Conservation (phyloP, 2,888 invertebrate genomes). For the Acanthosoma haemorrhoidale region DNA sequence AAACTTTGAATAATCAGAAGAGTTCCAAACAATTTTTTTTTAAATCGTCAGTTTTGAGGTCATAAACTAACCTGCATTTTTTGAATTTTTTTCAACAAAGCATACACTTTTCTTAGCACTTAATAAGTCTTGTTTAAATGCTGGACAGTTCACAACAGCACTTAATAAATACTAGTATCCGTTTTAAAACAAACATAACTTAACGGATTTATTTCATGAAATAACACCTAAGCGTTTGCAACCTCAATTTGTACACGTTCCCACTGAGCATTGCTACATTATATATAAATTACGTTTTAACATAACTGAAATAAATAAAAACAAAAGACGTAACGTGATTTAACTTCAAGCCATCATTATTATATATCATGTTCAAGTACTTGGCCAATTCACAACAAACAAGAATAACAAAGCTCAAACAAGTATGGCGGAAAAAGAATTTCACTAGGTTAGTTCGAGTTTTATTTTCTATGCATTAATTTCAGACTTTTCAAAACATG, state of each 20-base stretch:
- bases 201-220: background rate
- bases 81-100: background rate
- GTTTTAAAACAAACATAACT: background rate
- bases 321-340: background rate
- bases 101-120: background rate
- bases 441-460: conserved; percentile 18
- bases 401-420: conserved; percentile 30
- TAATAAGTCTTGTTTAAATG: background rate
- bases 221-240: conserved; percentile 8
- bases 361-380: conserved; percentile 8
- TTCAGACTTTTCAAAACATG: background rate
- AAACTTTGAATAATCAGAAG: background rate
- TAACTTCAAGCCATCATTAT: conserved; percentile 4
- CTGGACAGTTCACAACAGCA: background rate
- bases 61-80: conserved; percentile 20
- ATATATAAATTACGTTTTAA: background rate
- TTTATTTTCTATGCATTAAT: conserved; percentile 2
- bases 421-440: conserved; percentile 31
- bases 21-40: background rate
- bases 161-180: background rate
- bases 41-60: conserved; percentile 14
- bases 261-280: background rate
- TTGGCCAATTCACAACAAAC: conserved; percentile 29
- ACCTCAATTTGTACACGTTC: conserved; percentile 2
- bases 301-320: background rate